phyloP scores from a whole-genome alignment of 2,113 vertebrate genomes.

The Stictonetta naevosa region DNA sequence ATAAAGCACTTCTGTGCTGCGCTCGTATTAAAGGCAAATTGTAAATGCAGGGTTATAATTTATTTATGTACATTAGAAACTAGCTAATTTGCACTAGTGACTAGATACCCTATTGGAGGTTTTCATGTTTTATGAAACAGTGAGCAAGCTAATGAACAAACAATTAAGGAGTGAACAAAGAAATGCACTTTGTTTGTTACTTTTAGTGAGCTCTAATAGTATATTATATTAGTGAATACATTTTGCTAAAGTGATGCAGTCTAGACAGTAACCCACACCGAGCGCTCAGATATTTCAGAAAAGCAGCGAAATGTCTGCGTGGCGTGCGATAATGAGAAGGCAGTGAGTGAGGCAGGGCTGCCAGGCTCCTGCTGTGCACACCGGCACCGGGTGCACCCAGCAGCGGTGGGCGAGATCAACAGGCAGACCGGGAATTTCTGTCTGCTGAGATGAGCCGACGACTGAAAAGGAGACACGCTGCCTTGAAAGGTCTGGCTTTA shows the following conservation, averaged over 20 bases:
- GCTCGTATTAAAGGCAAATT: background rate
- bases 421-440: background rate
- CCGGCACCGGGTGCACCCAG: background rate
- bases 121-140: conserved; percentile 58
- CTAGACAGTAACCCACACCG: conserved; percentile 43
- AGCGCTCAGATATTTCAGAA: background rate
- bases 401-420: background rate
- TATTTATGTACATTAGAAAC: conserved; percentile 47
- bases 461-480: background rate
- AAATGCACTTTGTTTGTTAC: conserved; percentile 34
- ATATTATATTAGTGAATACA: background rate
- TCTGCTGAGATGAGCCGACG: background rate
- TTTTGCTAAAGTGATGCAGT: conserved; percentile 12
- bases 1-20: conserved; percentile 15
- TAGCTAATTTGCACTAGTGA: conserved; percentile 49
- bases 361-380: background rate
- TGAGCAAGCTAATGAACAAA: conserved; percentile 44
- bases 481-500: background rate
- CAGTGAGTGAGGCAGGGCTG: background rate
- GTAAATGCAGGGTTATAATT: conserved; percentile 9
- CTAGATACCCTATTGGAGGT: conserved; percentile 39
- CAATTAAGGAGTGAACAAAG: conserved; percentile 54
- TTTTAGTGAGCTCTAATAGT: conserved; percentile 8
- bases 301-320: background rate
- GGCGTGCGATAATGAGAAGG: background rate